Percentiles rank a stretch among this genome's conserved stretches.
Conservation (phyloP, 2,797 vertebrate species). For the Aselliscus stoliczkanus region DNA sequence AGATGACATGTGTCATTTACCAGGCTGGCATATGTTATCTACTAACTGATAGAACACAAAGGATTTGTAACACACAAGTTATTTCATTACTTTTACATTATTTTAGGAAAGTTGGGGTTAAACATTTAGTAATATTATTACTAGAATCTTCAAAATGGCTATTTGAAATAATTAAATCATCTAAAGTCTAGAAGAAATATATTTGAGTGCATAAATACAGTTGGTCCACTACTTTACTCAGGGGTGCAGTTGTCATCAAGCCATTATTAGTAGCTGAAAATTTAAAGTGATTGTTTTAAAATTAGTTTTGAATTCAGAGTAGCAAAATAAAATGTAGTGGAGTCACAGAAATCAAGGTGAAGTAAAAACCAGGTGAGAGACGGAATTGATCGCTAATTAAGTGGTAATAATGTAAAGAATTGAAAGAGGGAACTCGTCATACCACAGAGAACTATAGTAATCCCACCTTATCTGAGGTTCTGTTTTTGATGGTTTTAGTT, state of each 20-base stretch:
- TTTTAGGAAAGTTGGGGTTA: neutral
- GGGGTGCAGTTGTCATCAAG: neutral
- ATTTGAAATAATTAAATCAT: neutral
- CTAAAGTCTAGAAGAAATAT: neutral
- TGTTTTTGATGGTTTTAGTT: no score
- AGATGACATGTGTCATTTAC: neutral
- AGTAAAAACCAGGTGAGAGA: neutral
- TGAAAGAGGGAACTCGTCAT: neutral
- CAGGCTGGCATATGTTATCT: neutral
- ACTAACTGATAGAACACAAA: neutral
- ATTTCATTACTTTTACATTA: neutral
- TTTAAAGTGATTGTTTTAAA: neutral
- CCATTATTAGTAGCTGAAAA: neutral
- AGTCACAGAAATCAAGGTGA: neutral
- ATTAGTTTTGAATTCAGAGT: neutral
- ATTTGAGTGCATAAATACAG: neutral
- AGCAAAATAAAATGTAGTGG: neutral
- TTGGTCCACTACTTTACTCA: neutral
- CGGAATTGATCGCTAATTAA: neutral
- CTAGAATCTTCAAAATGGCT: neutral
- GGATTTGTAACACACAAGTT: neutral
- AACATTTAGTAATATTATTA: neutral
- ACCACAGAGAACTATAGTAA: neutral
- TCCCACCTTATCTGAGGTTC: no score
- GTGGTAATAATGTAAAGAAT: neutral